Conservation (phyloP, 2,888 invertebrate species). For the Tyria jacobaeae region DNA sequence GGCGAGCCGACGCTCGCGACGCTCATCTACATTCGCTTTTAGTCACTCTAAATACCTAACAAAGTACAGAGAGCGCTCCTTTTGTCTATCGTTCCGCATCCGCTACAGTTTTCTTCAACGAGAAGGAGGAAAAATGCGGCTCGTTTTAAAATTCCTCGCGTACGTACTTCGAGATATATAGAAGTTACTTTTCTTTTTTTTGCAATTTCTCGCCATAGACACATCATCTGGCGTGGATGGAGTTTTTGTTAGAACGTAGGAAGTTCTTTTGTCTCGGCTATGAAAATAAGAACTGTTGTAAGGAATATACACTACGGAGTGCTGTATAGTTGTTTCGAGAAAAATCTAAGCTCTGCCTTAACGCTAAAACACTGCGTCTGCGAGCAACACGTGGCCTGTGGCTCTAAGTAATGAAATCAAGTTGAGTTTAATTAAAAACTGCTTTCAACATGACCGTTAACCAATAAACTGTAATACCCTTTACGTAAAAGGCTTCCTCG, state of each 20-base stretch:
- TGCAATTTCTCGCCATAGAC: slow-evolving; percentile 85
- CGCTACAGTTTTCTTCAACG: slow-evolving; percentile 79
- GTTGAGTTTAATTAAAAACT: slow-evolving; percentile 73
- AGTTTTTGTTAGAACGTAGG: slow-evolving; percentile 84
- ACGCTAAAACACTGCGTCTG: slow-evolving; percentile 57
- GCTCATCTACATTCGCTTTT: slow-evolving; percentile 83
- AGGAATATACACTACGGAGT: slow-evolving; percentile 77
- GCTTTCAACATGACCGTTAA: slow-evolving; percentile 63
- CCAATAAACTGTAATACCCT: slow-evolving; percentile 66
- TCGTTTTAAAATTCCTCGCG: slow-evolving; percentile 78
- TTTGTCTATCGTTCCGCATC: slow-evolving; percentile 81
- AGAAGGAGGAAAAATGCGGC: slow-evolving; percentile 73
- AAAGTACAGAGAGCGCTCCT: slow-evolving; percentile 72
- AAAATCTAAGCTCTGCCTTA: slow-evolving; percentile 79
- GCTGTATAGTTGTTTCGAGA: slow-evolving; percentile 76
- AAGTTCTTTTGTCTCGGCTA: slow-evolving; percentile 82
- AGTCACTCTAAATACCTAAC: slow-evolving; percentile 75
- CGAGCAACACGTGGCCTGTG: slow-evolving; percentile 76
- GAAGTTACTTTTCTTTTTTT: slow-evolving; percentile 75
- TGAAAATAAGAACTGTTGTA: slow-evolving; percentile 84
- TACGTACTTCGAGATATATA: slow-evolving; percentile 62
- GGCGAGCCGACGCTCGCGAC: slow-evolving; percentile 58
- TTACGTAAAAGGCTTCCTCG: slow-evolving; percentile 56
- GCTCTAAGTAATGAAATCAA: slow-evolving; percentile 78
- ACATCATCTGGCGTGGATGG: slow-evolving; percentile 84